These are phyloP conservation scores for Leucophenga montana DNA, from an alignment of 2,888 invertebrate species.

Conservation along the genomic window DNA sequence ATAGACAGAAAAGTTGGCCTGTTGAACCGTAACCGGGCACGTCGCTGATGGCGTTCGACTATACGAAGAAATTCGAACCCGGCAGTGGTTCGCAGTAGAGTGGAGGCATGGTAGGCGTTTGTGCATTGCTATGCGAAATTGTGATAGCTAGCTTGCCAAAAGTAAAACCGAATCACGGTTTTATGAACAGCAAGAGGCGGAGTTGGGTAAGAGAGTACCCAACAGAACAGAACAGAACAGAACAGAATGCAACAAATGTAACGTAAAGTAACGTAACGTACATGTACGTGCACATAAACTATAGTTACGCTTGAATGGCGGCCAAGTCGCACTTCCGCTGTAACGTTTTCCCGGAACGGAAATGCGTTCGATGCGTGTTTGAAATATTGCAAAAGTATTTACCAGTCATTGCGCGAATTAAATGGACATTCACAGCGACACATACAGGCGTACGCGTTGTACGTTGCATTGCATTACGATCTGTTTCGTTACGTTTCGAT, in stretches of 20 bases:
- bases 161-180: background rate
- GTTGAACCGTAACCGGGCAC: background rate
- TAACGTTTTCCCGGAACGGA: conserved; percentile 63
- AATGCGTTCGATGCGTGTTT: conserved; percentile 66
- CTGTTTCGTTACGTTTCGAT: too few species aligned
- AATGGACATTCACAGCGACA: conserved; percentile 11
- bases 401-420: conserved; percentile 3
- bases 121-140: background rate
- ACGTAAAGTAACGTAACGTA: conserved; percentile 7
- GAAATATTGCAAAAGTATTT: conserved; percentile 63
- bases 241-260: background rate
- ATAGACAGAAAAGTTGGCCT: too few species aligned
- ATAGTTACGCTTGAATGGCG: conserved; percentile 21
- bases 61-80: background rate
- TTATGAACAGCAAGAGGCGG: background rate
- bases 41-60: background rate
- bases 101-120: background rate
- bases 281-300: conserved; percentile 7
- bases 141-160: background rate
- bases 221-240: background rate
- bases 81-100: background rate
- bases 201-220: background rate
- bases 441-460: conserved; percentile 26
- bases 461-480: background rate
- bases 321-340: conserved; percentile 63